A percentile compares a stretch with the other conserved stretches of the same genome.
Evolutionary conservation across 2,113 vertebrate species (phyloP).

Genomic region (Psittacus erithacus): DNA sequence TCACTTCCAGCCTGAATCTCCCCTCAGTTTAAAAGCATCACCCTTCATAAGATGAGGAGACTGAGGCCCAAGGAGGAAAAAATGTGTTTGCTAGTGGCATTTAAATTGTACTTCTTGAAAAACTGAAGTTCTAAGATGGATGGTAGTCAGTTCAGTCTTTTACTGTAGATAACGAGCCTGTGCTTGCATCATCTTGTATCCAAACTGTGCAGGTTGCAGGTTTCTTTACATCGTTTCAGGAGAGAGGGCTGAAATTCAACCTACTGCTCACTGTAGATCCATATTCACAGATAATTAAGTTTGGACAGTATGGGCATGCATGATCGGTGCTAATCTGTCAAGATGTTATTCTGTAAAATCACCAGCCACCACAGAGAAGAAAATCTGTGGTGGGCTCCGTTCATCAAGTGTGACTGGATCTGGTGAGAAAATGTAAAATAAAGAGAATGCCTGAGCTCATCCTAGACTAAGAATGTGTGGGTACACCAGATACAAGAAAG

Average conservation of each 20-base stretch:
- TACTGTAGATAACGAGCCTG: not conserved
- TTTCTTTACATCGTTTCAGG: not conserved
- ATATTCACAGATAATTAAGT: not conserved
- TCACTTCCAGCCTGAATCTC: not conserved
- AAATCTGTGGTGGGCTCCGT: not conserved
- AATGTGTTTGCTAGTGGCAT: not conserved
- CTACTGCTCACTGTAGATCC: not conserved
- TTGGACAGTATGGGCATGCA: not conserved
- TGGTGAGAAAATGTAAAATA: not conserved
- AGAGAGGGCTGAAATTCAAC: not conserved
- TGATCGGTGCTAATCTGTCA: not conserved
- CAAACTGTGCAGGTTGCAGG: not conserved
- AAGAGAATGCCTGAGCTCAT: not conserved
- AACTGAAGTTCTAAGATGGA: not conserved
- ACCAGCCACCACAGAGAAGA: not conserved
- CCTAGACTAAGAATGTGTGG: fast-evolving
- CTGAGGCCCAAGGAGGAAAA: not conserved
- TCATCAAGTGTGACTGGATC: not conserved
- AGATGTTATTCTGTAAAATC: not conserved
- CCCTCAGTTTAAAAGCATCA: not conserved
- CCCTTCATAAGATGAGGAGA: not conserved
- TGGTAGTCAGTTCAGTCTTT: not conserved
- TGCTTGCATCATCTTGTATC: not conserved
- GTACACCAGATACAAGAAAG: not conserved
- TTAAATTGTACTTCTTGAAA: not conserved